Evolutionary conservation across 2,113 vertebrate species (phyloP), one percentile per base, ranked within the genome.

Genomic region (Todiramphus chloris): DNA sequence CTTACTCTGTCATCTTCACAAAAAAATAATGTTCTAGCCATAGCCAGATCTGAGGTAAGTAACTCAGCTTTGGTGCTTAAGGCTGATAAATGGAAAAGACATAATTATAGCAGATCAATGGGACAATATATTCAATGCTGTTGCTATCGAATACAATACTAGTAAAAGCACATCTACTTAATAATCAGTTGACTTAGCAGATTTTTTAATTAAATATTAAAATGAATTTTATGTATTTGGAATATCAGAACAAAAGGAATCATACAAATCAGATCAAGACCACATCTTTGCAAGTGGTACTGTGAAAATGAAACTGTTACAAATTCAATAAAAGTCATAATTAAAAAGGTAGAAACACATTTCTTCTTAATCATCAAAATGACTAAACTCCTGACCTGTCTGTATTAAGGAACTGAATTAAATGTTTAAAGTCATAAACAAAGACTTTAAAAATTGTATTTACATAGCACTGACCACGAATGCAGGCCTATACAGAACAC

Each of bases 191-290:
- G 74, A 89, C 25, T 64, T 72, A 31, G 53, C 18, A 35, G 31
- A 0, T 87, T 91, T 93, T 87, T 24, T 0, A 88, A 93, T 83
- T 82, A 92, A 94, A 60, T 87, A 90, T 91, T 94, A 53, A 84
- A 91, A 92, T 75, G 0, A 77, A 48, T 66, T 81, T 69, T 76
- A 72, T 51, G 21, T 4, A 8, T 87, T 6, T 75, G 30, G 21
- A 82, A 72, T 53, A 70, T 15, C 9, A 87, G 83, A 75, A 80
- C 37, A 76, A 81, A 92, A 87, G 30, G 10, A 35, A 63, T 24
- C 11, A 15, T 6, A 53, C 3, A 79, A 87, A 78, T 82, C 78
- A 92, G 23, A 82, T 41, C 30, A 87, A 70, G 51, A 64, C 20
- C 27, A 75, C 8, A 5, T 56, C 5, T 92, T 92, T 80, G 48